phyloP scores from a whole-genome alignment of 2,797 vertebrate species.

The Tragelaphus eurycerus region DNA sequence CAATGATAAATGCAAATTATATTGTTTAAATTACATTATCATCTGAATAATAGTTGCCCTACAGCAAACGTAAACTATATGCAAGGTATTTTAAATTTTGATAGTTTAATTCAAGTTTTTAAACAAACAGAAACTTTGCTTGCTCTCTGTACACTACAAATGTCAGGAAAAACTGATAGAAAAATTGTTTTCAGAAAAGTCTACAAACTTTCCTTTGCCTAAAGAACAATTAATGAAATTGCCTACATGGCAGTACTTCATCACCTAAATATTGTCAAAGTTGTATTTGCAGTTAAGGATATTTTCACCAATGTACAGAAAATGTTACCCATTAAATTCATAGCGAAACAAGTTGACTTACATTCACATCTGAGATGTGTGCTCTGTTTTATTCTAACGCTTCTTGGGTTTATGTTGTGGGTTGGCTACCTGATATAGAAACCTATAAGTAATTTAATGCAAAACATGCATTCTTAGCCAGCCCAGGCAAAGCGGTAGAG shows the following conservation, averaged over 20 bases:
- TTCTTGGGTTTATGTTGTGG: slow-evolving; percentile 43
- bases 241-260: neutral
- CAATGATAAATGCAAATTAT: neutral
- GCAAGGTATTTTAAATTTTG: neutral
- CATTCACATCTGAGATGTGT: slow-evolving; percentile 40
- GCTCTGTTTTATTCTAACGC: slow-evolving; percentile 60
- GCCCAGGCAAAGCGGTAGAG: slow-evolving; percentile 57
- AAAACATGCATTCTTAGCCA: slow-evolving; percentile 62
- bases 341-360: slow-evolving; percentile 51
- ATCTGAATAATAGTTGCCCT: neutral
- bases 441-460: slow-evolving; percentile 56
- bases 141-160: neutral
- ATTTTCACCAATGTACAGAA: slow-evolving; percentile 2
- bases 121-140: neutral
- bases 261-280: neutral
- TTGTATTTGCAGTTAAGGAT: neutral
- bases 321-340: slow-evolving; percentile 1
- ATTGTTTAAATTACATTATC: slow-evolving; percentile 15
- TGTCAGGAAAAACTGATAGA: neutral
- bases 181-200: neutral
- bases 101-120: slow-evolving; percentile 15
- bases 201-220: neutral
- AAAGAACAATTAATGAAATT: neutral
- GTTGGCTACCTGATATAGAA: slow-evolving; percentile 58
- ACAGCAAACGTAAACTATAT: neutral